Percentiles rank a stretch among this genome's conserved stretches.
Evolutionary conservation across 2,797 vertebrate genomes (phyloP).

Genomic region (Odontamblyopus rebecca): DNA sequence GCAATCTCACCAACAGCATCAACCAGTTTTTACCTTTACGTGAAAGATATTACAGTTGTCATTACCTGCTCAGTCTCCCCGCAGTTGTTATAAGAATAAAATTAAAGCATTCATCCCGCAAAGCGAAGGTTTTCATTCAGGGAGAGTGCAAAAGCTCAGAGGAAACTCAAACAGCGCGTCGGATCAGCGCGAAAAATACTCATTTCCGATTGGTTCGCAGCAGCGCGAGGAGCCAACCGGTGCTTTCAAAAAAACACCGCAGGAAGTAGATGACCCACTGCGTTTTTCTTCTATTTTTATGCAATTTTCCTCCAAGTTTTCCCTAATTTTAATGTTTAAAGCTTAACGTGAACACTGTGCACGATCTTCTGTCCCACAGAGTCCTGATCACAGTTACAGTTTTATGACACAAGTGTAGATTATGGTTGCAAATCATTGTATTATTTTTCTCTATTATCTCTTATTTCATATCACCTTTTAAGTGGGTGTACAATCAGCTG

Average conservation of each 20-base stretch:
- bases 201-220: conserved; percentile 87
- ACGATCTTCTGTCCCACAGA: no score
- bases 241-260: conserved; percentile 84
- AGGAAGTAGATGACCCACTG: conserved; percentile 48
- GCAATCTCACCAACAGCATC: conserved; percentile 32
- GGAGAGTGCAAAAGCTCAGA: conserved; percentile 71
- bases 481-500: no score
- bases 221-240: conserved; percentile 80
- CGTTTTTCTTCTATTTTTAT: neutral
- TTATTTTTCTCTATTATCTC: no score
- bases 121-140: conserved; percentile 69
- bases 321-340: neutral
- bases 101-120: conserved; percentile 68
- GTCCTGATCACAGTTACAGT: no score
- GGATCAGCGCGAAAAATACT: conserved; percentile 97
- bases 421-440: no score
- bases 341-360: no score
- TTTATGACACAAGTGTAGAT: no score
- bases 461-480: no score
- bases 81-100: conserved; percentile 50
- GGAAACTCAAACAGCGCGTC: conserved; percentile 81
- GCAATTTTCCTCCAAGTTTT: neutral
- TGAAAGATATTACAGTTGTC: neutral
- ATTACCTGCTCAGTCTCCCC: conserved; percentile 60
- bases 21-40: conserved; percentile 16